Base-by-base conservation (phyloP, 2,113 vertebrate species). In the Zosterops borbonicus region DNA sequence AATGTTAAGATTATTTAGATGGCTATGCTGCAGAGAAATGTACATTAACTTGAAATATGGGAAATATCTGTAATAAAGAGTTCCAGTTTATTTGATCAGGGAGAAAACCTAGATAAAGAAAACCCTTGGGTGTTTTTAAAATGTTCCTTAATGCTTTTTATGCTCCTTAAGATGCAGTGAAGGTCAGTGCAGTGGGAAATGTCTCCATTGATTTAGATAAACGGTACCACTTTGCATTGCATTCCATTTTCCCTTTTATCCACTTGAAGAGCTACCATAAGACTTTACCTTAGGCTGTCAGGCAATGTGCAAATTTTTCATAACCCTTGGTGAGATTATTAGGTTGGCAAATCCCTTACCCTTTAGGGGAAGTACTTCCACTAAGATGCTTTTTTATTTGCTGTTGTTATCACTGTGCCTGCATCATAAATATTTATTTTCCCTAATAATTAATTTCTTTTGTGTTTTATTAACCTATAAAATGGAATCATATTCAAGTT, bases 181-280 rank as follows among this genome's bases (percentile, higher is more conserved):
- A 98, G 97, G 96, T 97, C 97, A 97, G 35, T 95, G 95, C 81
- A 65, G 64, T 46, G 68, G 90, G 91, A 93, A 97, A 87, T 84
- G 93, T 96, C 95, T 97, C 73, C 89, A 88, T 15, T 97, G 92
- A 97, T 98, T 97, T 97, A 97, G 94, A 97, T 95, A 96, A 98
- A 97, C 19, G 47, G 90, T 63, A 83, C 46, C 53, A 96, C 91
- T 96, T 96, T 95, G 75, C 90, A 96, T 63, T 65, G 84, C 47
- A 91, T 96, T 97, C 83, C 89, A 14, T 88, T 97, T 97, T 96
- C 63, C 79, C 73, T 97, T 97, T 97, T 94, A 95, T 96, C 87
- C 94, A 92, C 52, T 96, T 95, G 93, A 93, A 97, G 96, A 93
- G 31, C 76, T 76, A 94, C 96, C 63, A 69, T 75, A 95, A 81